phyloP scores from a whole-genome alignment of 1,140 invertebrate species.

The Leguminivora glycinivorella region DNA sequence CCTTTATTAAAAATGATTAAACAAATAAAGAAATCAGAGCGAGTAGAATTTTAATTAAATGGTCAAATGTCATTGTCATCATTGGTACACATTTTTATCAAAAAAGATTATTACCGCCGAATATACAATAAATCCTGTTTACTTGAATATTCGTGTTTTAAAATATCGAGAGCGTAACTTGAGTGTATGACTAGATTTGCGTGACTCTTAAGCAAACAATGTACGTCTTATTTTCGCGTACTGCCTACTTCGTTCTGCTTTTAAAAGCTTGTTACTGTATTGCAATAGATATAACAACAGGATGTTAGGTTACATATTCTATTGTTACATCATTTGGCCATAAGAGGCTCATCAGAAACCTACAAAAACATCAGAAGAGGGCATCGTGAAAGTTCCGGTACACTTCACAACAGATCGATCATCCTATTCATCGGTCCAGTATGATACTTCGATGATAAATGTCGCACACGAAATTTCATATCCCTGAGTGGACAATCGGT shows the following conservation, averaged over 20 bases:
- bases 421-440: neutral
- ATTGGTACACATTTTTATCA: no score
- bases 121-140: no score
- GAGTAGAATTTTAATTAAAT: no score
- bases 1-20: no score
- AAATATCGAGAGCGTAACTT: no score
- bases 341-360: conserved; percentile 1
- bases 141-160: no score
- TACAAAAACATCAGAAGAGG: conserved; percentile 4
- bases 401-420: neutral
- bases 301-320: neutral
- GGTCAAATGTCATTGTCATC: no score
- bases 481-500: neutral
- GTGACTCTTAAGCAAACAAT: neutral
- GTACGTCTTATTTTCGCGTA: neutral
- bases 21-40: no score
- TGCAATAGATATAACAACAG: neutral
- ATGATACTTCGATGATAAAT: neutral
- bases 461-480: neutral
- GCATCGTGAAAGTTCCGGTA: conserved; percentile 5
- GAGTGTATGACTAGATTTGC: no score
- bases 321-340: conserved; percentile 1
- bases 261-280: neutral
- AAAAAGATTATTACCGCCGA: no score
- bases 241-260: neutral